Conservation (phyloP, 2,113 vertebrate genomes). For the Semnornis frantzii region DNA sequence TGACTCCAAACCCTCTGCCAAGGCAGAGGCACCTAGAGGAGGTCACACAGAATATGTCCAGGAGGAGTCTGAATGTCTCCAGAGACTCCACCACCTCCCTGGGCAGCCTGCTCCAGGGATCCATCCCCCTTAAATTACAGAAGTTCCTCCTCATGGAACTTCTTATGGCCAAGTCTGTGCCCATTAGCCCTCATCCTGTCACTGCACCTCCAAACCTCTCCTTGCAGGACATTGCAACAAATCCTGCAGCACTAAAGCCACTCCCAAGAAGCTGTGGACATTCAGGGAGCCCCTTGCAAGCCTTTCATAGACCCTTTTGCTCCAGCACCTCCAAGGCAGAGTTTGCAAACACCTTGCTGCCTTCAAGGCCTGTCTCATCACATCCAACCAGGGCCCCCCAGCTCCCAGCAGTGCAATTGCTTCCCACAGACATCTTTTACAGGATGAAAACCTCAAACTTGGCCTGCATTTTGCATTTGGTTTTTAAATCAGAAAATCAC, state of each 20-base stretch:
- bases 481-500: constrained; percentile 48
- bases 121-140: too few relatives aligned
- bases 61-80: too few relatives aligned
- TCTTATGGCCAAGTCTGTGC: too few relatives aligned
- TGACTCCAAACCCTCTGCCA: too few relatives aligned
- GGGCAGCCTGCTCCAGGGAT: too few relatives aligned
- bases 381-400: not conserved
- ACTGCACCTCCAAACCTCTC: not conserved
- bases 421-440: not conserved
- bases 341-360: not conserved
- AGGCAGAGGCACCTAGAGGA: too few relatives aligned
- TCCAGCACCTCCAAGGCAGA: not conserved
- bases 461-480: constrained; percentile 2
- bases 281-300: fast-evolving
- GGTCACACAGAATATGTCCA: too few relatives aligned
- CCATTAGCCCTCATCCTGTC: too few relatives aligned
- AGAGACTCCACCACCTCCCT: too few relatives aligned
- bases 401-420: not conserved
- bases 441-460: constrained; percentile 7
- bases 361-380: not conserved
- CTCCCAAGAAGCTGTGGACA: fast-evolving
- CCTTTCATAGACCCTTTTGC: not conserved
- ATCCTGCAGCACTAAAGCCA: not conserved
- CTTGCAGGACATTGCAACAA: not conserved
- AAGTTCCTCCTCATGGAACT: too few relatives aligned